Evolutionary conservation across 1,140 invertebrate genomes (phyloP).

Genomic region (Diuraphis noxia): DNA sequence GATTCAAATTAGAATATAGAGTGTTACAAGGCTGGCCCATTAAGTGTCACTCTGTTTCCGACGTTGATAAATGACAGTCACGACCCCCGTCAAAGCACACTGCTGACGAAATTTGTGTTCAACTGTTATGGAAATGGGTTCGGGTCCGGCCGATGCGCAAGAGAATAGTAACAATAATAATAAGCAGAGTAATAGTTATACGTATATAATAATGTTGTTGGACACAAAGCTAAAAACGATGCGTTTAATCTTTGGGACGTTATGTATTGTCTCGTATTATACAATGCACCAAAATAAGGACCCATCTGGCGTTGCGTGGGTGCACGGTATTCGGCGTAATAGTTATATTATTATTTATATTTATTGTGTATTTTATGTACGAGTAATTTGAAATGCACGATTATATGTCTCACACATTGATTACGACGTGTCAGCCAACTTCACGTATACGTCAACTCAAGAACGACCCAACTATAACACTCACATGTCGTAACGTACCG

Average conservation of each 20-base stretch:
- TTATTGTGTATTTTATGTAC: neutral
- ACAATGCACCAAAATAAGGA: neutral
- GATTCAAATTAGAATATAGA: conserved; percentile 3
- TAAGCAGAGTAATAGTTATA: too few relatives aligned
- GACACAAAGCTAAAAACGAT: neutral
- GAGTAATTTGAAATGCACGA: neutral
- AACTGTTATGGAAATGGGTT: neutral
- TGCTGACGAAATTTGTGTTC: conserved; percentile 1
- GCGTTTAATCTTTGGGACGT: neutral
- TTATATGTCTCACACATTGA: neutral
- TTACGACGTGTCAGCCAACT: neutral
- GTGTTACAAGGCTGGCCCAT: neutral
- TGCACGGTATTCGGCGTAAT: neutral
- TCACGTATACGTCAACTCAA: too few relatives aligned
- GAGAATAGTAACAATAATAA: neutral
- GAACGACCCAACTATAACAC: too few relatives aligned
- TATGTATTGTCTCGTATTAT: neutral
- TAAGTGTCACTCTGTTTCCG: neutral
- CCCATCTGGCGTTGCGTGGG: neutral
- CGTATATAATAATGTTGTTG: neutral
- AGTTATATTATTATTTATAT: neutral
- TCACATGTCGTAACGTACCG: neutral
- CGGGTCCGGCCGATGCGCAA: neutral
- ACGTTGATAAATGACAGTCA: conserved; percentile 20
- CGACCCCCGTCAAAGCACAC: neutral